Base-by-base conservation (phyloP, 2,888 invertebrate genomes). In the Macropis europaea region DNA sequence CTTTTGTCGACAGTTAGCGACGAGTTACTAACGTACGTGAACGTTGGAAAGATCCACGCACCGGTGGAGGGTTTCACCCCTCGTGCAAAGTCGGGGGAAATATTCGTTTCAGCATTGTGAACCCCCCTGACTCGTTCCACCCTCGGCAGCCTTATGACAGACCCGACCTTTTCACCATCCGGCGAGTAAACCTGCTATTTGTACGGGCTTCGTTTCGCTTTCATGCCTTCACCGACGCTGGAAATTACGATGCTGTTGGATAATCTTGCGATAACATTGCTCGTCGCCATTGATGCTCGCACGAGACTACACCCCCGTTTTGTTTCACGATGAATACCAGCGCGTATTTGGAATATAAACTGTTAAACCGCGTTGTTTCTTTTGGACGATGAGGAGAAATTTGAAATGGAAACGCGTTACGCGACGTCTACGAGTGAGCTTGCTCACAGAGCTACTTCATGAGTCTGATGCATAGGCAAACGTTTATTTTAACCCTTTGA, bases 21-120 rank as follows among this genome's bases (percentile, higher is more conserved):
- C 70, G 79, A 72, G 67, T 76, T 78, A 82, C 82, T 83, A 84
- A 84, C 84, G 82, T 76, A 76, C 69, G 66, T 79, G 77, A 57
- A 34, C 76, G 73, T 72, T 77, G 62, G 72, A 82, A 82, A 84
- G 82, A 74, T 69, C 70, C 71, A 80, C 63, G 68, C 77, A 74
- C 54, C 77, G 70, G 68, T 76, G 36, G 73, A 70, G 66, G 43
- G 53, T 69, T 71, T 76, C 62, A 70, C 75, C 79, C 79, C 62
- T 80, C 72, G 74, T 69, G 67, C 71, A 73, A 67, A 70, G 56
- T 57, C 67, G 68, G 59, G 74, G 72, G 71, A 79, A 71, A 80
- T 79, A 76, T 80, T 77, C 76, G 73, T 72, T 82, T 77, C 67
- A 52, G 68, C 70, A 82, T 84, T 84, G 83, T 80, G 63, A 50